Base-by-base conservation (phyloP, 2,888 invertebrate species). In the Coleophora deauratella region DNA sequence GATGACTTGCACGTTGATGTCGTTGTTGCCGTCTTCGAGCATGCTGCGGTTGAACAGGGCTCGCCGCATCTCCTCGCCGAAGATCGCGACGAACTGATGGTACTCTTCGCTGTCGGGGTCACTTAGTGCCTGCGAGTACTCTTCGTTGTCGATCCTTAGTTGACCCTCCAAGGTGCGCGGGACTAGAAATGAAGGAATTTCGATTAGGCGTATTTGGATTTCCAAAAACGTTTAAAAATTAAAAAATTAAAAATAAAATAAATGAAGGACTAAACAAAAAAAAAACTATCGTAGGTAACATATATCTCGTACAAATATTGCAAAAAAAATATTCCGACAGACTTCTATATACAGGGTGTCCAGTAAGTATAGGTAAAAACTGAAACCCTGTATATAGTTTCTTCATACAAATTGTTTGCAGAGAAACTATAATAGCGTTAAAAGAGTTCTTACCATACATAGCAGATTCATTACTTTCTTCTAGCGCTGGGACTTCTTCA, bases 131-230 rank as follows among this genome's bases (percentile, higher is more conserved):
- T 87, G 74, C 9, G 82, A 81, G 69, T 88, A 93, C 34, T 88
- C 85, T 52, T 91, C 82, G 59, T 92, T 91, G 52, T 91, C 90
- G 30, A 94, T 86, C 43, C 74, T 88, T 41, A 93, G 62, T 55
- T 89, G 87, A 2, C 92, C 92, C 69, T 93, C 91, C 34, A 93
- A 59, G 2, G 91, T 90, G 60, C 88, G 82, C 38, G 92, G 91
- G 49, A 94, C 93, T 89, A 76, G 35, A 70, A 71, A 50, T 42
- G 45, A n/a, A 48, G 36, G 41, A 40, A 10, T 3, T 4, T 21
- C 6, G 21, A 6, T 21, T 21, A 21, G 21, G 3, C 6, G 3
- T 3, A 4, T 21, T 21, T 21, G 6, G 21, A 3, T 21, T 21
- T 21, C 21, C 3, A 3, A 6, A 21, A 21, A 4, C 6, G 6